phyloP scores from a whole-genome alignment of 64 coral and sea anemone genomes.

The Astreopora myriophthalma region DNA sequence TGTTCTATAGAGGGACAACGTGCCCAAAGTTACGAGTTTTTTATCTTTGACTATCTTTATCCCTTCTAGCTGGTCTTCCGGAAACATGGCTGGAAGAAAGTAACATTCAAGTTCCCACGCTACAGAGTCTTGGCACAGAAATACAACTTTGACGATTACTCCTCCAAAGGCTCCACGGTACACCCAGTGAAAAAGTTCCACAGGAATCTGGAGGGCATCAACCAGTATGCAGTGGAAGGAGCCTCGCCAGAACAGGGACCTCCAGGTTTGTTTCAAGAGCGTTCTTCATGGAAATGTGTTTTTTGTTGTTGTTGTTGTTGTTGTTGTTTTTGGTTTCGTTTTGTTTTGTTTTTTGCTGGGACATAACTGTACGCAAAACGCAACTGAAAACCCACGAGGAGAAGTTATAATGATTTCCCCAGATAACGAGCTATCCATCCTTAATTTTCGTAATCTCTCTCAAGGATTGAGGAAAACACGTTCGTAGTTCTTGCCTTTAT shows the following conservation, averaged over 20 bases:
- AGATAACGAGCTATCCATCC: not conserved
- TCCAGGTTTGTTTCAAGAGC: not conserved
- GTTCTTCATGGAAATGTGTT: too few relatives aligned
- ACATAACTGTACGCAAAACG: not conserved
- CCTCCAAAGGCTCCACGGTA: slow-evolving; percentile 96
- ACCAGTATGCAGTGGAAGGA: slow-evolving; percentile 21
- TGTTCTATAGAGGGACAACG: too few relatives aligned
- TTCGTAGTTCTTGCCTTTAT: too few relatives aligned
- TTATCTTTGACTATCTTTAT: not conserved
- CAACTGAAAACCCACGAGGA: not conserved
- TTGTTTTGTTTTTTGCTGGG: too few relatives aligned
- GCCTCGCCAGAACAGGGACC: slow-evolving; percentile 24
- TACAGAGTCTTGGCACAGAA: slow-evolving; percentile 87
- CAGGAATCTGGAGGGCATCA: slow-evolving; percentile 64
- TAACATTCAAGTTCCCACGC: slow-evolving; percentile 89
- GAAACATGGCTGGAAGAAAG: slow-evolving; percentile 96
- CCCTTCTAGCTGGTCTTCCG: slow-evolving; percentile 87
- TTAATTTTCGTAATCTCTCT: too few relatives aligned
- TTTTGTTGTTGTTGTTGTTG: too few relatives aligned
- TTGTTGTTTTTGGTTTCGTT: too few relatives aligned
- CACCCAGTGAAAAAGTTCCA: slow-evolving; percentile 97
- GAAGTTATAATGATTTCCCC: not conserved
- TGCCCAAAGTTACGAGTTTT: not conserved
- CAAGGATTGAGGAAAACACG: too few relatives aligned
- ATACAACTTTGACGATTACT: slow-evolving; percentile 98